These are phyloP conservation scores for Elysia chlorotica DNA, from an alignment of 1,140 invertebrate genomes.

Conservation along the genomic window DNA sequence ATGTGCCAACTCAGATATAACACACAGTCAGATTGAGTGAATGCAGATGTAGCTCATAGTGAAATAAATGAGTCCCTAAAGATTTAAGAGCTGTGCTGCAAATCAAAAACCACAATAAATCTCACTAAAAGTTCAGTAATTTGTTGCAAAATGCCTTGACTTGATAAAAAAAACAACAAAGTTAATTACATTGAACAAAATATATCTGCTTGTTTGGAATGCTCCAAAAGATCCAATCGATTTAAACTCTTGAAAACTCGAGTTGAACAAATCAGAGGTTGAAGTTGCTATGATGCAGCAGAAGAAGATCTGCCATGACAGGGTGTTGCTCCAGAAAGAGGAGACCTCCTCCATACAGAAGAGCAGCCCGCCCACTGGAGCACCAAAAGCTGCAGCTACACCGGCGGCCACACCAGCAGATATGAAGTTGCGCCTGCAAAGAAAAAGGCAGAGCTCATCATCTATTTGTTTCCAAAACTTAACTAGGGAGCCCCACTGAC, in stretches of 20 bases:
- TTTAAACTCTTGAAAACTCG: constrained; percentile 58
- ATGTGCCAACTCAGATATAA: no score
- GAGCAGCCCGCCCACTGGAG: constrained; percentile 94
- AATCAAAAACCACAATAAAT: background rate
- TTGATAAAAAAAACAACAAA: background rate
- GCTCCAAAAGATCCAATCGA: constrained; percentile 60
- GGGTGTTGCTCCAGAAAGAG: constrained; percentile 62
- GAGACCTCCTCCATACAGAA: constrained; percentile 93
- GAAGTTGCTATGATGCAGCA: constrained; percentile 64
- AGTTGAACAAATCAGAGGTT: constrained; percentile 63
- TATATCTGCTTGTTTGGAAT: constrained; percentile 60
- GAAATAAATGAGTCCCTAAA: no score
- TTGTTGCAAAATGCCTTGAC: background rate
- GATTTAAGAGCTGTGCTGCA: background rate
- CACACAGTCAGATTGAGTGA: no score
- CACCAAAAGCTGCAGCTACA: constrained; percentile 92
- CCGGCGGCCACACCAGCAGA: constrained; percentile 95
- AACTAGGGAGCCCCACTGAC: no score
- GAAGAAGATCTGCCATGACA: constrained; percentile 65
- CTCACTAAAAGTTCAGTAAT: background rate
- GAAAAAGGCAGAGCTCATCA: no score
- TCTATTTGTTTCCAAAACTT: no score
- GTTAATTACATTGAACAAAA: constrained; percentile 52
- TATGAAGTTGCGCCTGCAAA: constrained; percentile 91
- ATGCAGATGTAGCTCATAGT: no score